Base-by-base conservation (phyloP, 92 coral and sea anemone genomes). In the Bergia puertoricense region DNA sequence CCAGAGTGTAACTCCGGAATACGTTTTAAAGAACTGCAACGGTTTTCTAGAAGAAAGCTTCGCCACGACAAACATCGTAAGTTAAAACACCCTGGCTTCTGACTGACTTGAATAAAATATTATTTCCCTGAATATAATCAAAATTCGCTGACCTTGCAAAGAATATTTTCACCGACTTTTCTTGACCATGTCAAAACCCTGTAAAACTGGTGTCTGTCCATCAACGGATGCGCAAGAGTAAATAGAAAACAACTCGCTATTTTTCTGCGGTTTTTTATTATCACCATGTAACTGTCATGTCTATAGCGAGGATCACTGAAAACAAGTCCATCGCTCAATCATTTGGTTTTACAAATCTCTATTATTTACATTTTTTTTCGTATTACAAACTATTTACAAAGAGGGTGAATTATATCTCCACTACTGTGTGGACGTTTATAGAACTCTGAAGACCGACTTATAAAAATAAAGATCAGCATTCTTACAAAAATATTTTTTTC, bases 401-500 rank as follows among this genome's bases (percentile, higher is more conserved):
- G 59, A 36, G 20, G 78, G 22, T 15, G 15, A 39, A 42, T 5
- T 38, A 74, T 22, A 42, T 46, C 8, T 1, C 13, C 46, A 39
- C 76, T 6, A 74, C 44, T 4, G 20, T 39, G 14, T 74, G 20
- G 44, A 74, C 18, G 42, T 74, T 74, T 40, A 42, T 82, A 84
- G 75, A 71, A 84, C 45, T 84, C 65, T 68, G 45, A 48, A 45
- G 87, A 23, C 41, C 77, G 40, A 71, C 68, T 68, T 84, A 43
- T 84, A 84, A 84, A 84, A 84, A 84, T 69, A 84, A 45, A 45
- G 65, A 84, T 73, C 22, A 30, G 48, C 46, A 84, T 44, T 69
- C 50, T 69, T 69, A 84, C 87, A 84, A 84, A 84, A 84, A 84
- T 84, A 84, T 72, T 72, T 84, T 68, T 48, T 84, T 23, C 71